phyloP scores from a whole-genome alignment of 2,113 vertebrate species.

The Loxodonta africana region DNA sequence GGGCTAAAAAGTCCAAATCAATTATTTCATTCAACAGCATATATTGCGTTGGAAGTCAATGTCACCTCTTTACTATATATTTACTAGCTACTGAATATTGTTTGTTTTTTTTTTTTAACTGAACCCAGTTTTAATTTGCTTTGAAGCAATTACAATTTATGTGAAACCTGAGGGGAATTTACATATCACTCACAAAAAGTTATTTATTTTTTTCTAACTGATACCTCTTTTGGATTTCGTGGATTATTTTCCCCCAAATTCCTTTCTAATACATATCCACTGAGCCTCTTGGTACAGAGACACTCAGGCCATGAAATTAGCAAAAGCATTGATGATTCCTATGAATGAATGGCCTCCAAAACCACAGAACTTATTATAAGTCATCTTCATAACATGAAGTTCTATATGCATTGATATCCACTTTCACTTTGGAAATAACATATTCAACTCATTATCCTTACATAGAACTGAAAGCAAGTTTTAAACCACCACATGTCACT shows the following conservation, averaged over 20 bases:
- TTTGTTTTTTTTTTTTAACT: background rate
- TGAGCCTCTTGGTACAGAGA: background rate
- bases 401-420: background rate
- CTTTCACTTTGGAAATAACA: constrained; percentile 35
- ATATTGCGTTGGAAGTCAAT: background rate
- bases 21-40: background rate
- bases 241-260: background rate
- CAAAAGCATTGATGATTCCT: background rate
- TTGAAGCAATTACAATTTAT: background rate
- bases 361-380: background rate
- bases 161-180: background rate
- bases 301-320: constrained; percentile 43
- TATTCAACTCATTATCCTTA: constrained; percentile 57
- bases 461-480: constrained; percentile 9
- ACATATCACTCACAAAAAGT: background rate
- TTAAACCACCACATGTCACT: background rate
- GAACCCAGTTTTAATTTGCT: constrained; percentile 38
- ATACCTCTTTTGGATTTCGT: background rate
- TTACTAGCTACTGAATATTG: constrained; percentile 9
- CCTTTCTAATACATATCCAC: background rate
- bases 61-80: constrained; percentile 18
- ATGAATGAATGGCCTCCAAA: constrained; percentile 28
- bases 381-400: constrained; percentile 4
- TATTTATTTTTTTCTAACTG: constrained; percentile 49
- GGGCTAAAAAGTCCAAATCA: background rate